A percentile compares a stretch with the other conserved stretches of the same genome.
Conservation (phyloP, 2,797 vertebrate genomes). For the Lepilemur ruficaudatus region DNA sequence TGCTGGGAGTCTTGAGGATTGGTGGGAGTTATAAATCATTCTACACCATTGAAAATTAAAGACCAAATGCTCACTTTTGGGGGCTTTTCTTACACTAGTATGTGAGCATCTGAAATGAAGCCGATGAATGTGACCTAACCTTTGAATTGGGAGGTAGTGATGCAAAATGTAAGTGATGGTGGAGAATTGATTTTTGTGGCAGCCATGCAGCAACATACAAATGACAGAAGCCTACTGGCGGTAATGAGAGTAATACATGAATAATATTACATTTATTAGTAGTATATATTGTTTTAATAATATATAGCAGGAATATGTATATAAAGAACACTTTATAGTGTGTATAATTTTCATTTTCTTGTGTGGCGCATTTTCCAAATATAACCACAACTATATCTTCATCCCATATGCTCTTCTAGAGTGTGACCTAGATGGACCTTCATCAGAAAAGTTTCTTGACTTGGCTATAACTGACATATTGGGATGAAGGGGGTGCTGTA, state of each 20-base stretch:
- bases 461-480: background rate
- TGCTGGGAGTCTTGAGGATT: background rate
- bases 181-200: background rate
- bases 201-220: background rate
- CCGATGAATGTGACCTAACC: background rate
- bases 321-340: background rate
- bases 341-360: background rate
- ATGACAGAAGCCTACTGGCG: background rate
- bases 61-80: background rate
- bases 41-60: background rate
- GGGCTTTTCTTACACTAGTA: background rate
- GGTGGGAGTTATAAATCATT: background rate
- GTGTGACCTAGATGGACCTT: background rate
- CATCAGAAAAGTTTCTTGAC: background rate
- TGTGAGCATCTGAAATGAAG: background rate
- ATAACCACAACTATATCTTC: background rate
- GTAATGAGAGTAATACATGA: background rate
- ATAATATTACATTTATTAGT: background rate
- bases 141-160: background rate
- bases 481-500: accelerated
- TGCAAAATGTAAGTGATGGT: background rate
- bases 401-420: background rate
- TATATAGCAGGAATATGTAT: background rate
- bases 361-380: background rate
- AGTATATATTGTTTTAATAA: background rate